These are phyloP conservation scores for Theocolax elegans DNA, from an alignment of 1,140 invertebrate species.

Conservation along the genomic window DNA sequence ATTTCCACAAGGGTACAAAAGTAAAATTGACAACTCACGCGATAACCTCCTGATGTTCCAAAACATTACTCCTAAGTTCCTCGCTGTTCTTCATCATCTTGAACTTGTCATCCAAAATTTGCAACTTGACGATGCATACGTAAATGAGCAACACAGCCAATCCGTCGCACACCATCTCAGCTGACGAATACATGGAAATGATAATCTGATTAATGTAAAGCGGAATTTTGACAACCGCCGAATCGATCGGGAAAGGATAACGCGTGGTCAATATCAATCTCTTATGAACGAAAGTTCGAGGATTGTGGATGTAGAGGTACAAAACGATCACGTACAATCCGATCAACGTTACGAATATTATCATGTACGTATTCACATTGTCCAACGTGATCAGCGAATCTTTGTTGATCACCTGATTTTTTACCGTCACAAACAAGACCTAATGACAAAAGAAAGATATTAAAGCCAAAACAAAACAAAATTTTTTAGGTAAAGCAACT, in stretches of 20 bases:
- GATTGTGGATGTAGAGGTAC: not conserved
- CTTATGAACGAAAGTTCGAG: not conserved
- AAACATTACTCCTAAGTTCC: not conserved
- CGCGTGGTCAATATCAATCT: not conserved
- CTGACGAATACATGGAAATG: not conserved
- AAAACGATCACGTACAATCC: not conserved
- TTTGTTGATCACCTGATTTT: not conserved
- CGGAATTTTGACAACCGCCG: not conserved
- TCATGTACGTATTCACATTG: not conserved
- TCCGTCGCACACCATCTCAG: not conserved
- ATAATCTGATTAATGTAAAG: slow-evolving; percentile 5
- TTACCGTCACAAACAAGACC: not conserved
- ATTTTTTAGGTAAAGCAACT: no score
- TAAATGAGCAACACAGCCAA: slow-evolving; percentile 7
- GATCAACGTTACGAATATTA: not conserved
- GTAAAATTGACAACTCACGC: not conserved
- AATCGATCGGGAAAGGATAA: slow-evolving; percentile 11
- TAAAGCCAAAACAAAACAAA: no score
- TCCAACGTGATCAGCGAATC: not conserved
- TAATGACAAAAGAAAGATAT: not conserved
- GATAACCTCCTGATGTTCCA: slow-evolving; percentile 9
- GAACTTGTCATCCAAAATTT: slow-evolving; percentile 11
- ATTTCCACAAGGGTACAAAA: no score
- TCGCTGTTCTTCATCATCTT: not conserved
- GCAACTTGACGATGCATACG: not conserved